Percentiles rank a stretch among this genome's conserved stretches.
Conservation (phyloP, 2,888 invertebrate species). For the Dynastes maya region DNA sequence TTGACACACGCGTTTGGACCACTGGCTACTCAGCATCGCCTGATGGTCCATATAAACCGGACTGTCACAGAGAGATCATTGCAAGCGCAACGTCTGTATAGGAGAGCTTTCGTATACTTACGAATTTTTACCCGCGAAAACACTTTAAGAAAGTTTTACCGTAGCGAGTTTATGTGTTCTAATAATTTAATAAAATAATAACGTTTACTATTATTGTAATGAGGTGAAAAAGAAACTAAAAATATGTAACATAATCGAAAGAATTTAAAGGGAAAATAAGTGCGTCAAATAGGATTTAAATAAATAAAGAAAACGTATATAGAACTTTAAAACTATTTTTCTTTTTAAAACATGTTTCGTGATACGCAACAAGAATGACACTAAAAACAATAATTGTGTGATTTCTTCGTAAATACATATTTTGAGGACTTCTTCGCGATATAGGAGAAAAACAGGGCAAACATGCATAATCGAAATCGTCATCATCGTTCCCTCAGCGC, state of each 20-base stretch:
- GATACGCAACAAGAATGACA: conserved; percentile 10
- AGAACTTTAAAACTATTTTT: neutral
- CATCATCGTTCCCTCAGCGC: neutral
- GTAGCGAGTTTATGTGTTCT: neutral
- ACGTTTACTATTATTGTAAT: neutral
- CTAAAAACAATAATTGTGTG: conserved; percentile 19
- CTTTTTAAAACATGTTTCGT: conserved; percentile 20
- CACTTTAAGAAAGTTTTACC: neutral
- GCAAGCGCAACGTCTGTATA: neutral
- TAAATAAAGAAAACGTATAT: neutral
- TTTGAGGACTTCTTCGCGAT: neutral
- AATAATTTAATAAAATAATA: no score
- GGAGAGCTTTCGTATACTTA: conserved; percentile 45
- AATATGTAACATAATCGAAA: neutral
- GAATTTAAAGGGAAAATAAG: neutral
- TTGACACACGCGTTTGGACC: conserved; percentile 71
- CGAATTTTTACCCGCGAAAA: neutral
- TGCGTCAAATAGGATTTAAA: conserved; percentile 7
- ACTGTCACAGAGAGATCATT: conserved; percentile 48
- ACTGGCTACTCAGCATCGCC: conserved; percentile 69
- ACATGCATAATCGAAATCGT: conserved; percentile 18
- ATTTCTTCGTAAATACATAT: neutral
- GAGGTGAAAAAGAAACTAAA: neutral
- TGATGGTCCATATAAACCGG: conserved; percentile 60
- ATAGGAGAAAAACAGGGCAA: neutral